These are phyloP conservation scores for Antheraea yamamai DNA, from an alignment of 2,888 invertebrate species.

Conservation along the genomic window DNA sequence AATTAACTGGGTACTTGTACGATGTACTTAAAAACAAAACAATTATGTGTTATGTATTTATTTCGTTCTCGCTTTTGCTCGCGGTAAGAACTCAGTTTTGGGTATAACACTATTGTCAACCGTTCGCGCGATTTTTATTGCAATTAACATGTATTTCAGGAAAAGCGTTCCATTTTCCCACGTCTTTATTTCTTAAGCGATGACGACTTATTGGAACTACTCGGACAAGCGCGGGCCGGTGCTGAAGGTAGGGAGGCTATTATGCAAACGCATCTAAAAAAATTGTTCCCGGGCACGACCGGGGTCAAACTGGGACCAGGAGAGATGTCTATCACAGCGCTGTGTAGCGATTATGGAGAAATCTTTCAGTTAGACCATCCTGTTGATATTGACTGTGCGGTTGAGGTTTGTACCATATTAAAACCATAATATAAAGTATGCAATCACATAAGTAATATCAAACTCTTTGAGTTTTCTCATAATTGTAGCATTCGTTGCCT, in stretches of 20 bases:
- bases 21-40: too few relatives aligned
- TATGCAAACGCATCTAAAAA: slow-evolving; percentile 97
- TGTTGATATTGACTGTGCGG: slow-evolving; percentile 87
- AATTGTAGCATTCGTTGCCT: too few relatives aligned
- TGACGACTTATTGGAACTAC: slow-evolving; percentile 97
- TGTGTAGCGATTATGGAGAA: slow-evolving; percentile 90
- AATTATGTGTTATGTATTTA: too few relatives aligned
- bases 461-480: too few relatives aligned
- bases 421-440: neutral
- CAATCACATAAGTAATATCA: neutral
- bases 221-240: slow-evolving; percentile 94
- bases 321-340: slow-evolving; percentile 82
- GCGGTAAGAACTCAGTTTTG: too few relatives aligned
- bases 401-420: slow-evolving; percentile 83
- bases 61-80: too few relatives aligned
- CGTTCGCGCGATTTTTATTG: neutral
- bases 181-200: slow-evolving; percentile 98
- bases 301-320: slow-evolving; percentile 86
- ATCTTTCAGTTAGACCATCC: slow-evolving; percentile 85
- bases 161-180: slow-evolving; percentile 96
- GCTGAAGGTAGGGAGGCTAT: slow-evolving; percentile 85
- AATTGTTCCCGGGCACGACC: slow-evolving; percentile 95
- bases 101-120: neutral
- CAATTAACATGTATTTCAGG: slow-evolving; percentile 76
- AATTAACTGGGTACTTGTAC: too few relatives aligned